Evolutionary conservation across 2,113 vertebrate genomes (phyloP).

Genomic region (Ophiodon elongatus): DNA sequence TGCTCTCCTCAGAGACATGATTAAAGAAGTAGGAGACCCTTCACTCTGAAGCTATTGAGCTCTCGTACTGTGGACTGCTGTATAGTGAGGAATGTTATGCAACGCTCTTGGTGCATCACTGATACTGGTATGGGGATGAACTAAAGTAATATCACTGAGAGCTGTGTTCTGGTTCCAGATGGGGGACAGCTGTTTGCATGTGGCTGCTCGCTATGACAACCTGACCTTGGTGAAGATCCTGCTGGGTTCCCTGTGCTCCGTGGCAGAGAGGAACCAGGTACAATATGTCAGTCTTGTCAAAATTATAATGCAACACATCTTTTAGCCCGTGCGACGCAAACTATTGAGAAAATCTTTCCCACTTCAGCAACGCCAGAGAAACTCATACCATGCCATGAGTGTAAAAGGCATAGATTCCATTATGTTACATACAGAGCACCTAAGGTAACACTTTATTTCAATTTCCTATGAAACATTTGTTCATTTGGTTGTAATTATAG

Average conservation of each 20-base stretch:
- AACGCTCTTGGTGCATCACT: not conserved
- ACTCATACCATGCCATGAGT: too few relatives aligned
- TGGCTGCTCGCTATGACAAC: conserved; percentile 93
- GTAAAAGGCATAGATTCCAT: not conserved
- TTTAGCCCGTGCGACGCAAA: not conserved
- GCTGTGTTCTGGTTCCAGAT: conserved; percentile 83
- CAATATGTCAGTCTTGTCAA: not conserved
- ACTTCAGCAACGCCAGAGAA: not conserved
- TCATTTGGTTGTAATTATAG: too few relatives aligned
- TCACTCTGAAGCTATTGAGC: not conserved
- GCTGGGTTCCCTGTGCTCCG: conserved; percentile 90
- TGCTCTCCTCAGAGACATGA: not conserved
- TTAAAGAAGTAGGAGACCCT: not conserved
- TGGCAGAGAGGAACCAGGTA: conserved; percentile 93
- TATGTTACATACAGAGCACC: not conserved
- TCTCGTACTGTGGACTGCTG: not conserved
- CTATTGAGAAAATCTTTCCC: not conserved
- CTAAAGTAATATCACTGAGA: not conserved
- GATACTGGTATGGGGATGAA: not conserved
- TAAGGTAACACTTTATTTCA: too few relatives aligned
- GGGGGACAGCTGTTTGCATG: conserved; percentile 93
- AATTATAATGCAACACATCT: not conserved
- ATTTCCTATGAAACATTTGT: too few relatives aligned
- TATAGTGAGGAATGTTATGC: not conserved
- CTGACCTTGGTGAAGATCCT: conserved; percentile 89